These are phyloP conservation scores for Vicugna pacos DNA, from an alignment of 2,113 vertebrate species.

Conservation along the genomic window DNA sequence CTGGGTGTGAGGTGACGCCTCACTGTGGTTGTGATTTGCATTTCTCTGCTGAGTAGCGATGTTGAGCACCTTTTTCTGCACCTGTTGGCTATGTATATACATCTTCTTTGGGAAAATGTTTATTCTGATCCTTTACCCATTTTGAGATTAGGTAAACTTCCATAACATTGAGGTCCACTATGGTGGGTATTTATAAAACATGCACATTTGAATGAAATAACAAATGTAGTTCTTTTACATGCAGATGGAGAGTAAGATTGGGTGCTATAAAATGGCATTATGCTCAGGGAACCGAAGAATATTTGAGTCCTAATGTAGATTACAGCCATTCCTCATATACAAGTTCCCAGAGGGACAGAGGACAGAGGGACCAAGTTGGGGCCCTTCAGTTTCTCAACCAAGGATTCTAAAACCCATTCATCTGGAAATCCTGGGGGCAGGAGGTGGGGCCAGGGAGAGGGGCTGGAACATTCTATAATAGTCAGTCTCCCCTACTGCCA, in stretches of 20 bases:
- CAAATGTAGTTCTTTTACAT: neutral
- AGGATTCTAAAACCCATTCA: neutral
- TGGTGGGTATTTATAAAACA: neutral
- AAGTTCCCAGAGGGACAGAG: neutral
- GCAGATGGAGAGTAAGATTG: neutral
- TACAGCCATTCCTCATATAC: neutral
- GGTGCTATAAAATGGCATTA: neutral
- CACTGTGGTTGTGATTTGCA: neutral
- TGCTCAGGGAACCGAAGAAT: neutral
- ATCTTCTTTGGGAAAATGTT: neutral
- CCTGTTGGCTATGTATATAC: neutral
- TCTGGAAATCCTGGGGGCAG: neutral
- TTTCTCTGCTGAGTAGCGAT: neutral
- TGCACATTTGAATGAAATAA: neutral
- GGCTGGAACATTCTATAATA: neutral
- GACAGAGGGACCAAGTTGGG: neutral
- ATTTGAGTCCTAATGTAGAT: neutral
- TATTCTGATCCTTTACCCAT: neutral
- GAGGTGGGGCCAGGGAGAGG: neutral
- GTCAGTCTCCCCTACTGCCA: neutral
- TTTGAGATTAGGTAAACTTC: neutral
- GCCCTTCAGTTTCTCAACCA: neutral
- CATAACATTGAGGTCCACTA: neutral
- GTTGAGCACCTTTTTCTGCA: neutral
- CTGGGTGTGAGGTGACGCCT: neutral